phyloP scores from a whole-genome alignment of 2,113 vertebrate genomes.

The Rhipidura dahli region DNA sequence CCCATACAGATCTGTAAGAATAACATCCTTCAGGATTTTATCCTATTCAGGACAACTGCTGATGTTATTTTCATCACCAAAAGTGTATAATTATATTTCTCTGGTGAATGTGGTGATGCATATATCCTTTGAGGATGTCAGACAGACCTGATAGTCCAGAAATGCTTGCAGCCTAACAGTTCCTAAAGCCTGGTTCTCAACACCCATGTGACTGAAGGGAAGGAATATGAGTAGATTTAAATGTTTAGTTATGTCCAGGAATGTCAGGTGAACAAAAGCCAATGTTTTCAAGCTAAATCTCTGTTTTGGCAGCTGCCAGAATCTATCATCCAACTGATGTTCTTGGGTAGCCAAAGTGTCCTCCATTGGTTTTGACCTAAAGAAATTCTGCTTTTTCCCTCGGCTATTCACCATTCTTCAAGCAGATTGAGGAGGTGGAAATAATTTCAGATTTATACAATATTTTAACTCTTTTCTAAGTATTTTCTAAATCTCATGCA shows the following conservation, averaged over 20 bases:
- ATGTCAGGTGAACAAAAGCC: background rate
- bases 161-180: background rate
- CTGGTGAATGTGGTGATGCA: background rate
- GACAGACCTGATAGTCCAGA: background rate
- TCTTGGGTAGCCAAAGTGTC: background rate
- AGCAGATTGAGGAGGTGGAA: background rate
- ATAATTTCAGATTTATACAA: background rate
- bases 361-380: background rate
- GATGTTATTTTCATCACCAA: background rate
- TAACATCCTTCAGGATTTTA: background rate
- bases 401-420: background rate
- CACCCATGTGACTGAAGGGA: background rate
- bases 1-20: background rate
- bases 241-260: background rate
- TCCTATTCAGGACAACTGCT: background rate
- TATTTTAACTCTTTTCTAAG: background rate
- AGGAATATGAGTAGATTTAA: background rate
- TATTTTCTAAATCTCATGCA: background rate
- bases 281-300: background rate
- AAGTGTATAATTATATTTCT: background rate
- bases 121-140: background rate
- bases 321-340: background rate
- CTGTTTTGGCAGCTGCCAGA: background rate
- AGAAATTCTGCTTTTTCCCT: background rate
- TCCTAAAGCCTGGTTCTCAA: background rate